Base-by-base conservation (phyloP, 1,140 invertebrate species). In the Anoplolepis gracilipes region DNA sequence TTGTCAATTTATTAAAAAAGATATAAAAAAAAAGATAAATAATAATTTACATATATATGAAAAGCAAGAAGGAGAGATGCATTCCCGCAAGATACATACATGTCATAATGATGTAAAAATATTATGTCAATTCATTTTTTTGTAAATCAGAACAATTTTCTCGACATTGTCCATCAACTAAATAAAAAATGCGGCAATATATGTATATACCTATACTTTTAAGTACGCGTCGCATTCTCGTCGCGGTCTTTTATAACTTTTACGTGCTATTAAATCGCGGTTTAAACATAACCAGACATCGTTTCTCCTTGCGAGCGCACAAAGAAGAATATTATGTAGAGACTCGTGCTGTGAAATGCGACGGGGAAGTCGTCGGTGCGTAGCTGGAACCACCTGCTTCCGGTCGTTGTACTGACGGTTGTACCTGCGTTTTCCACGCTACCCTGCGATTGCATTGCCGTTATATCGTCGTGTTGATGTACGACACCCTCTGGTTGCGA, bases 371-470 rank as follows among this genome's bases (percentile, higher is more conserved):
- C 92, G 92, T 36, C 92, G 87, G 92, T 93, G 93, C 93, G 90
- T 94, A 90, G 90, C 93, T 93, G 93, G 92, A 94, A 94, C 93
- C 93, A 93, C 90, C 91, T 92, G 93, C 89, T 93, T 94, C 93
- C 93, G 93, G 91, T 91, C 85, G 87, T 82, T 85, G 87, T 72
- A 85, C 84, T 28, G 78, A 62, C 88, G 85, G 84, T n/a, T n/a
- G n/a, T n/a, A n/a, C n/a, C n/a, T n/a, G n/a, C n/a, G n/a, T n/a
- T n/a, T n/a, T 6, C 0, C 55, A 25, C 76, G 72, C 75, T 78
- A 87, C 87, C 87, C 86, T 42, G 28, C 22, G 36, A 46, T 79
- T 79, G 49, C 46, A 8, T 39, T 33, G 61, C 61, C 42, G 76
- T 67, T 53, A 64, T 39, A n/a, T 39, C 25, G 7, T 28, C 36